Conservation (phyloP, 2,888 invertebrate species). For the Spodoptera littoralis region DNA sequence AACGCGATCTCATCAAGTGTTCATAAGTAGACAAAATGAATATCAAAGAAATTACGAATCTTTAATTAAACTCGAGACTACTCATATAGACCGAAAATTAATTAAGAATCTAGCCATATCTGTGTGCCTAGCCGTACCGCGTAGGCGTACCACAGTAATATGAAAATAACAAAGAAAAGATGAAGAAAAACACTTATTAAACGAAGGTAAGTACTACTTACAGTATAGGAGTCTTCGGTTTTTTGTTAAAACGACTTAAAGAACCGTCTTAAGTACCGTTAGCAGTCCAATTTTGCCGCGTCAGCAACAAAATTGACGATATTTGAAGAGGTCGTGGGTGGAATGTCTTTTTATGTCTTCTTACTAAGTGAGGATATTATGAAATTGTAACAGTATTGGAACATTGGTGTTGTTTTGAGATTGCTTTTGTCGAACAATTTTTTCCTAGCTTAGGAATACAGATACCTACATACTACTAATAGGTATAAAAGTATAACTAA, state of each 20-base stretch:
- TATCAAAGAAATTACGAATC: not conserved
- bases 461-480: too few relatives aligned
- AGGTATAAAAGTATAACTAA: too few relatives aligned
- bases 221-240: slow-evolving; percentile 40
- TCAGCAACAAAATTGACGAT: slow-evolving; percentile 39
- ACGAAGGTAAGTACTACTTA: slow-evolving; percentile 42
- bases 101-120: slow-evolving; percentile 11
- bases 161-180: slow-evolving; percentile 27
- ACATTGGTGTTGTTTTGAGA: too few relatives aligned
- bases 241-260: slow-evolving; percentile 48
- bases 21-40: not conserved
- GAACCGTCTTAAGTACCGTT: slow-evolving; percentile 46
- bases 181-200: slow-evolving; percentile 46
- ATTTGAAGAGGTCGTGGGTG: slow-evolving; percentile 44
- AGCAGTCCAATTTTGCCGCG: slow-evolving; percentile 45
- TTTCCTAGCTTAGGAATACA: too few relatives aligned
- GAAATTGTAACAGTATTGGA: slow-evolving; percentile 16
- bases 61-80: not conserved
- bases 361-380: slow-evolving; percentile 17
- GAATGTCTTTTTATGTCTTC: slow-evolving; percentile 13
- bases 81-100: not conserved
- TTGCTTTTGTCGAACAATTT: too few relatives aligned
- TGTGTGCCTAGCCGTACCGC: not conserved
- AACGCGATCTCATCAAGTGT: not conserved
- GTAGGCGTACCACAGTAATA: slow-evolving; percentile 16